A percentile compares a stretch with the other conserved stretches of the same genome.
Evolutionary conservation across 53 echinoderm and acorn worm species (phyloP).

Genomic region (Crossaster papposus): DNA sequence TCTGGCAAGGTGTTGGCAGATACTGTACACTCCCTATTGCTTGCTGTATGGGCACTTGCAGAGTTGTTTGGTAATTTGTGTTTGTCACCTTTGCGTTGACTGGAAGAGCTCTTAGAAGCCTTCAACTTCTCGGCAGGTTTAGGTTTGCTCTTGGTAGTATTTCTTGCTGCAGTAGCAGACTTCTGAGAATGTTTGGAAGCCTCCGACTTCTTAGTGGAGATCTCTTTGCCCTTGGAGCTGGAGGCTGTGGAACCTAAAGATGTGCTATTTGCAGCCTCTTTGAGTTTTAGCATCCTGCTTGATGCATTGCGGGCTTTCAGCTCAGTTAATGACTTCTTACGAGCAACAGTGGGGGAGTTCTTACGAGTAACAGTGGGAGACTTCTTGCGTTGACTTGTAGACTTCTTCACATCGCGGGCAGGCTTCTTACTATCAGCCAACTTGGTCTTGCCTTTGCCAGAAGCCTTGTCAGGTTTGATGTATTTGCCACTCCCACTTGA

Average conservation of each 20-base stretch:
- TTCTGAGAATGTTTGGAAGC: neutral
- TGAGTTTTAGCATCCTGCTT: conserved; percentile 28
- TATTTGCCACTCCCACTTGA: conserved; percentile 12
- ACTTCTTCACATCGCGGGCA: conserved; percentile 6
- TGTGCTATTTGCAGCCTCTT: conserved; percentile 9
- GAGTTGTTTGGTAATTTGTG: conserved; percentile 25
- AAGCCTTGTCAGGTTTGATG: neutral
- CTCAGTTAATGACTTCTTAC: too few species aligned
- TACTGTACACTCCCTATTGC: neutral
- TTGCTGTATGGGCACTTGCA: conserved; percentile 1
- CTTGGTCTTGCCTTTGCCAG: conserved; percentile 21
- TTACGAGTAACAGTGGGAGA: conserved; percentile 15
- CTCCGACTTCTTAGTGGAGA: neutral
- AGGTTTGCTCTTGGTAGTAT: neutral
- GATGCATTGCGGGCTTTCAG: conserved; percentile 17
- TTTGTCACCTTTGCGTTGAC: neutral
- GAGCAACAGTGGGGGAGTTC: neutral
- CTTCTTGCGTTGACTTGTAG: neutral
- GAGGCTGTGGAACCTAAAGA: conserved; percentile 5
- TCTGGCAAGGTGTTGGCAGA: neutral
- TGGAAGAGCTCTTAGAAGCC: conserved; percentile 12
- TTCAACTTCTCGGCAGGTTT: conserved; percentile 34
- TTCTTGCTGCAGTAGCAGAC: conserved; percentile 10
- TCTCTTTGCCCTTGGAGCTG: neutral
- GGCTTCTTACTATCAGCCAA: conserved; percentile 8